These are phyloP conservation scores for Mythimna lalbum DNA, from an alignment of 2,888 invertebrate genomes.

Conservation along the genomic window DNA sequence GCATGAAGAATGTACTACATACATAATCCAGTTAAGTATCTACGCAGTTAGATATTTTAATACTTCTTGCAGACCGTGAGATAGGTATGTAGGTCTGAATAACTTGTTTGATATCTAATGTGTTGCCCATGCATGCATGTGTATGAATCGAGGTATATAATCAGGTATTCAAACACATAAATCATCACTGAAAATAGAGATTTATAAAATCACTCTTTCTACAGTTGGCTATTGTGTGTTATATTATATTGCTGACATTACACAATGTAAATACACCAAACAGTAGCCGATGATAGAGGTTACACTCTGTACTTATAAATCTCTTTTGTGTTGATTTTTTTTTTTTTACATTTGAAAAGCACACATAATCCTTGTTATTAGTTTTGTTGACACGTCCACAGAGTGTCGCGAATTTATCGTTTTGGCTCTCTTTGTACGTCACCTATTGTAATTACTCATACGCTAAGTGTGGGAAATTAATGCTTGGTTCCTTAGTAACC, in stretches of 20 bases:
- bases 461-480: constrained; percentile 87
- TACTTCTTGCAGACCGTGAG: constrained; percentile 30
- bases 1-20: constrained; percentile 24
- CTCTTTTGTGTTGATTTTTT: constrained; percentile 55
- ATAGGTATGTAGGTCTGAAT: constrained; percentile 54
- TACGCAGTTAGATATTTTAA: constrained; percentile 33
- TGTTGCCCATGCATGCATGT: background rate
- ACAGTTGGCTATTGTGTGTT: constrained; percentile 48
- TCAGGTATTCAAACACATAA: constrained; percentile 37
- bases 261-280: constrained; percentile 64
- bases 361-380: constrained; percentile 79
- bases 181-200: constrained; percentile 41
- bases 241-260: constrained; percentile 49
- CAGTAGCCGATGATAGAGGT: constrained; percentile 53
- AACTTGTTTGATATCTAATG: constrained; percentile 26
- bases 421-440: constrained; percentile 70
- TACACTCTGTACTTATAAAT: constrained; percentile 58
- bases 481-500: constrained; percentile 54
- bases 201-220: constrained; percentile 34
- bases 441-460: constrained; percentile 77
- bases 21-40: constrained; percentile 32
- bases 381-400: constrained; percentile 82
- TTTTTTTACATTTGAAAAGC: constrained; percentile 58
- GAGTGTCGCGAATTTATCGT: constrained; percentile 80
- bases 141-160: background rate